Evolutionary conservation across 2,797 vertebrate species (phyloP).

Genomic region (Squalus acanthias): DNA sequence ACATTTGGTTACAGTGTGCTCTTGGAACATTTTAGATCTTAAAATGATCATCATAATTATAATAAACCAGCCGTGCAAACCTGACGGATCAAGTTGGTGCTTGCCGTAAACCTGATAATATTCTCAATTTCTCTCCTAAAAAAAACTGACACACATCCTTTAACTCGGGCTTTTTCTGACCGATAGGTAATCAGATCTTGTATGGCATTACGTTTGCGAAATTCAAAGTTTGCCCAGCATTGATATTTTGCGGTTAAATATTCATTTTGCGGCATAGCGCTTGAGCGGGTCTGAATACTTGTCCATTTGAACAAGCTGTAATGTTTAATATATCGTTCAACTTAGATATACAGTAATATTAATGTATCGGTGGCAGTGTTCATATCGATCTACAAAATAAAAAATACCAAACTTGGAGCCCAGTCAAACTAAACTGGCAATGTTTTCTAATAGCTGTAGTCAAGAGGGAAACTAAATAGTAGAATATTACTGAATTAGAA

Average conservation of each 20-base stretch:
- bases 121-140: background rate
- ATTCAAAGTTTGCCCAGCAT: background rate
- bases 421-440: background rate
- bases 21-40: background rate
- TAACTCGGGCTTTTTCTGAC: background rate
- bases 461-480: background rate
- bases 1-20: background rate
- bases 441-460: too few relatives aligned
- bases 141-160: background rate
- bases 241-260: background rate
- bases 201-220: background rate
- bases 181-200: background rate
- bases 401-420: background rate
- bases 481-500: background rate
- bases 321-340: background rate
- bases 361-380: background rate
- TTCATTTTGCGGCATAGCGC: background rate
- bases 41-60: too few relatives aligned
- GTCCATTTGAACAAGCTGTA: background rate
- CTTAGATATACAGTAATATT: background rate
- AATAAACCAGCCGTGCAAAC: background rate
- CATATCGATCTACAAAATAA: background rate
- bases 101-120: background rate
- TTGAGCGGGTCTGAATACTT: background rate
- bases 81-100: background rate